Evolutionary conservation across 2,113 vertebrate species (phyloP).

Genomic region (Percopsis transmontana): DNA sequence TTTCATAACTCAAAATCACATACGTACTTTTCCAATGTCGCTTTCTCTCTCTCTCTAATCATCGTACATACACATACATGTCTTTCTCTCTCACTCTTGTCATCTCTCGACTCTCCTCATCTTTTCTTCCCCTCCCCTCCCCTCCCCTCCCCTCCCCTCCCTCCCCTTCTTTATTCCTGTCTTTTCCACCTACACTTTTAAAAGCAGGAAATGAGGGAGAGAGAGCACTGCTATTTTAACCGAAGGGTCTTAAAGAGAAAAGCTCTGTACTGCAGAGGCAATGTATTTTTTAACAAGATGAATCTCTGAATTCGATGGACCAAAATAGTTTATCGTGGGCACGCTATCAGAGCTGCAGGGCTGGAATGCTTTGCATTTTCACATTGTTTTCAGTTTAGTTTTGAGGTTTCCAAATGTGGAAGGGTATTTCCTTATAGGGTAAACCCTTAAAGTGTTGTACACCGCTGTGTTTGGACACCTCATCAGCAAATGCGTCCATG

Average conservation of each 20-base stretch:
- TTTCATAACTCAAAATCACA: not conserved
- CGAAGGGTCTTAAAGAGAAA: not conserved
- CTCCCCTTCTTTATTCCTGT: not conserved
- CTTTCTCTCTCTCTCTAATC: not conserved
- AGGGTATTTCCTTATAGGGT: no score
- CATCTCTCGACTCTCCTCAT: constrained; percentile 1
- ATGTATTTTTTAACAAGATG: no score
- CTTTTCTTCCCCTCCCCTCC: not conserved
- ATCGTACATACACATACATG: not conserved
- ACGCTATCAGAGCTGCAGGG: no score
- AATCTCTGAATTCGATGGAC: no score
- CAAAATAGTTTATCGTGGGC: no score
- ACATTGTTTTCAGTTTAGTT: no score
- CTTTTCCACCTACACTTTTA: not conserved
- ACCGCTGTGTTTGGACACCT: no score
- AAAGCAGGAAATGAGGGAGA: not conserved
- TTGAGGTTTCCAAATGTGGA: no score
- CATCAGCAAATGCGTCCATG: no score
- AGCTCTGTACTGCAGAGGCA: no score
- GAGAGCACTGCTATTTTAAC: constrained; percentile 1
- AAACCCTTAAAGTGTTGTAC: no score
- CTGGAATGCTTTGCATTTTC: no score
- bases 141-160: not conserved
- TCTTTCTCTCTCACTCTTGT: constrained; percentile 1
- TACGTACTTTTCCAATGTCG: not conserved